Evolutionary conservation across 92 coral and sea anemone species (phyloP).

Genomic region (Palythoa grandiflora): DNA sequence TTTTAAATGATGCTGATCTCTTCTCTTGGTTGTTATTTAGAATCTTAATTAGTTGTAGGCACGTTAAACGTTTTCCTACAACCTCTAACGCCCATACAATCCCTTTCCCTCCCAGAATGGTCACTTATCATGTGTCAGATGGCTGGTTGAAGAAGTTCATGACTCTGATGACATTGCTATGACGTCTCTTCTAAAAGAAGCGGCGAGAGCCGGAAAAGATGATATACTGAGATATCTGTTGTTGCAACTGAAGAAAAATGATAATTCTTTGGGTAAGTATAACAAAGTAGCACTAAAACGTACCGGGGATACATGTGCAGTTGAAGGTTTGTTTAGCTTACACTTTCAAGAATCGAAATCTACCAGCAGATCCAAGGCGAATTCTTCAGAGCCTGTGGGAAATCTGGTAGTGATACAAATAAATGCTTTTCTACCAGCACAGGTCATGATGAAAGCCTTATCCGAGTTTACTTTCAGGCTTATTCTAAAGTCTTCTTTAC

Average conservation of each 20-base stretch:
- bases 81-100: background rate
- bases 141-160: constrained; percentile 82
- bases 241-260: constrained; percentile 59
- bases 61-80: background rate
- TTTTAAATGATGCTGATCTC: background rate
- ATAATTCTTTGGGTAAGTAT: constrained; percentile 61
- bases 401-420: no score
- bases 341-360: no score
- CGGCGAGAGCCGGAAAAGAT: constrained; percentile 85
- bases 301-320: background rate
- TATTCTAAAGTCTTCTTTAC: no score
- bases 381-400: no score
- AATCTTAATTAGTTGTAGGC: background rate
- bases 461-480: no score
- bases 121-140: constrained; percentile 78
- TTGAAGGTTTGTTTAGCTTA: background rate
- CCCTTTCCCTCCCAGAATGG: constrained; percentile 68
- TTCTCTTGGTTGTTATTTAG: no score
- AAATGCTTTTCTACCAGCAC: no score
- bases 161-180: constrained; percentile 70
- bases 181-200: constrained; percentile 65
- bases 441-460: no score
- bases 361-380: no score
- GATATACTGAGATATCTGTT: constrained; percentile 77
- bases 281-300: background rate